Percentiles rank a stretch among this genome's conserved stretches.
phyloP scores from a whole-genome alignment of 2,888 invertebrate species.

The Plagiodera versicolora region DNA sequence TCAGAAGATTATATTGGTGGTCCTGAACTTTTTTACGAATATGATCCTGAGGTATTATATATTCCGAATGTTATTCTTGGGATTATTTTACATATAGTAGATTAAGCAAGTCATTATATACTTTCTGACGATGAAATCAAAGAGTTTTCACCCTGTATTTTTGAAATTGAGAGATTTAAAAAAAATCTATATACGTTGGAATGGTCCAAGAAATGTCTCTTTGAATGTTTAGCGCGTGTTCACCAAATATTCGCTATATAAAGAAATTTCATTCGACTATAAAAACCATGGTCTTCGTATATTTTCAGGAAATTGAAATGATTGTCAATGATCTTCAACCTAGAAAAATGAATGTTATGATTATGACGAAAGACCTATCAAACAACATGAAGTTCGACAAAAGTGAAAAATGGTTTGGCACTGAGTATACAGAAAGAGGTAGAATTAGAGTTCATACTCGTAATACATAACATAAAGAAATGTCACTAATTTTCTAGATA shows the following conservation, averaged over 20 bases:
- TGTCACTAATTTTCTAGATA: slow-evolving; percentile 52
- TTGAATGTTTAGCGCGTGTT: too few species aligned
- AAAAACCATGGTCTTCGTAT: not conserved
- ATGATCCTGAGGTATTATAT: slow-evolving; percentile 71
- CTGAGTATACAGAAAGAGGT: slow-evolving; percentile 70
- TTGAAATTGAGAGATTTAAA: too few species aligned
- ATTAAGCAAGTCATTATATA: too few species aligned
- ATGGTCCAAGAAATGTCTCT: too few species aligned
- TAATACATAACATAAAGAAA: not conserved
- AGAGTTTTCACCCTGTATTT: too few species aligned
- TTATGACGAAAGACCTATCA: slow-evolving; percentile 65
- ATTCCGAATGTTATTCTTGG: too few species aligned
- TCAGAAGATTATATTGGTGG: slow-evolving; percentile 80
- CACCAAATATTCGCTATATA: too few species aligned
- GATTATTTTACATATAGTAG: too few species aligned
- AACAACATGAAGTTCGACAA: slow-evolving; percentile 60
- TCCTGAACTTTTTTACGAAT: slow-evolving; percentile 73
- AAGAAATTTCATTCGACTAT: too few species aligned
- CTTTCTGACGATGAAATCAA: too few species aligned
- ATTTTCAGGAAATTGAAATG: slow-evolving; percentile 60
- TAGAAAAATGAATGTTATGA: slow-evolving; percentile 70
- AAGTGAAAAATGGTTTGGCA: slow-evolving; percentile 82
- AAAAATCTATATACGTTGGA: too few species aligned
- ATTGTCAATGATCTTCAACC: slow-evolving; percentile 65
- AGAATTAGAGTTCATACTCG: slow-evolving; percentile 32